Conservation (phyloP, 2,113 vertebrate species). For the Illadopsis cleaveri region DNA sequence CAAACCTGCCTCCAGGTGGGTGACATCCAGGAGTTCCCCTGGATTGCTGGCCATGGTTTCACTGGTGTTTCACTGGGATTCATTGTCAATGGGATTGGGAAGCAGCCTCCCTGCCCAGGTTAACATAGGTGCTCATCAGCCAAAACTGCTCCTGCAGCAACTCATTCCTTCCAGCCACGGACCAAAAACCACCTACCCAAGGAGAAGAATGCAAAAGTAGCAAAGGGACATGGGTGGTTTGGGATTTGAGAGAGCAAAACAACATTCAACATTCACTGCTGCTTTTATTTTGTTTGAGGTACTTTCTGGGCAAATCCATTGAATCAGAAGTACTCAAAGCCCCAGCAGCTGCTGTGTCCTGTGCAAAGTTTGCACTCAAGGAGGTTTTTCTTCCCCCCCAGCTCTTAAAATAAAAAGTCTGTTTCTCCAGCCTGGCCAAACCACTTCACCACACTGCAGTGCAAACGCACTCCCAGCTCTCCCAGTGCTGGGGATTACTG, state of each 20-base stretch:
- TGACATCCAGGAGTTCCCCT: neutral
- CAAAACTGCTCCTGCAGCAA: neutral
- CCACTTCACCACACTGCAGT: neutral
- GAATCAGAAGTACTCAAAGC: neutral
- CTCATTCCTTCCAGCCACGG: neutral
- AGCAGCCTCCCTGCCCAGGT: neutral
- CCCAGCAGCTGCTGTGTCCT: neutral
- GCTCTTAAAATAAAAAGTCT: neutral
- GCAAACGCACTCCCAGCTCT: neutral
- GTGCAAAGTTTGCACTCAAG: neutral
- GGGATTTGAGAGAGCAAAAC: neutral
- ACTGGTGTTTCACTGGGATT: neutral
- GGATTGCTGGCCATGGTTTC: rapidly evolving
- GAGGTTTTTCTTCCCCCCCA: neutral
- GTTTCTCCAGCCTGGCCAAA: neutral
- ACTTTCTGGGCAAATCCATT: neutral
- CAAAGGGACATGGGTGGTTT: neutral
- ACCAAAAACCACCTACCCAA: neutral
- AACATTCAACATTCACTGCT: neutral
- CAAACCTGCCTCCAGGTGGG: neutral
- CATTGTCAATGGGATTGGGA: rapidly evolving
- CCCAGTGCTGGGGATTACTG: neutral
- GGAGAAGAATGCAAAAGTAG: neutral
- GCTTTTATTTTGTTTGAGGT: neutral
- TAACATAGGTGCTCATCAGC: rapidly evolving